phyloP scores from a whole-genome alignment of 2,797 vertebrate genomes.

The Clamator glandarius region DNA sequence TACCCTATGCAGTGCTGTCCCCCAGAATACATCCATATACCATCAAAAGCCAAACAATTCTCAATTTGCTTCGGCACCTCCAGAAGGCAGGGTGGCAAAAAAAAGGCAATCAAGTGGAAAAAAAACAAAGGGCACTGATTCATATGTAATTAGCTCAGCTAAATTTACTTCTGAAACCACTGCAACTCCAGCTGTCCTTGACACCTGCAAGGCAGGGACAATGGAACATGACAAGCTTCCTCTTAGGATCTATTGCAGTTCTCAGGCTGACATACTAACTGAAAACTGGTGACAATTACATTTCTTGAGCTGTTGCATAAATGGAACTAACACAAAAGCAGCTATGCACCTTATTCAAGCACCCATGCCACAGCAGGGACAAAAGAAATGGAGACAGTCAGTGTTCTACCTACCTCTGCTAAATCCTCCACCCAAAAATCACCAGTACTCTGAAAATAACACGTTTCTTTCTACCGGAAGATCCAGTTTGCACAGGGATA shows the following conservation, averaged over 20 bases:
- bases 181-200: slow-evolving; percentile 59
- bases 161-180: slow-evolving; percentile 43
- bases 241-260: not conserved
- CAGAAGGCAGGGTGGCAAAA: not conserved
- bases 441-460: not conserved
- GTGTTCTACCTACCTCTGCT: not conserved
- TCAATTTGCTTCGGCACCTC: not conserved
- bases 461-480: not conserved
- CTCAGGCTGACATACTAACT: not conserved
- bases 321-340: not conserved
- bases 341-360: not conserved
- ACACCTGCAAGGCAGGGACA: slow-evolving; percentile 59
- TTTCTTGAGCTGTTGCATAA: not conserved
- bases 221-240: slow-evolving; percentile 48
- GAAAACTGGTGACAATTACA: not conserved
- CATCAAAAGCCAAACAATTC: not conserved
- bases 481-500: not conserved
- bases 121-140: slow-evolving; percentile 56
- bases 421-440: not conserved
- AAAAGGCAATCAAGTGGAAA: not conserved
- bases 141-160: slow-evolving; percentile 47
- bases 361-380: not conserved
- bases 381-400: not conserved
- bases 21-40: not conserved
- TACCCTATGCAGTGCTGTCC: not conserved